These are phyloP conservation scores for Magallana ariakensis DNA, from an alignment of 1,140 invertebrate genomes.

Conservation along the genomic window DNA sequence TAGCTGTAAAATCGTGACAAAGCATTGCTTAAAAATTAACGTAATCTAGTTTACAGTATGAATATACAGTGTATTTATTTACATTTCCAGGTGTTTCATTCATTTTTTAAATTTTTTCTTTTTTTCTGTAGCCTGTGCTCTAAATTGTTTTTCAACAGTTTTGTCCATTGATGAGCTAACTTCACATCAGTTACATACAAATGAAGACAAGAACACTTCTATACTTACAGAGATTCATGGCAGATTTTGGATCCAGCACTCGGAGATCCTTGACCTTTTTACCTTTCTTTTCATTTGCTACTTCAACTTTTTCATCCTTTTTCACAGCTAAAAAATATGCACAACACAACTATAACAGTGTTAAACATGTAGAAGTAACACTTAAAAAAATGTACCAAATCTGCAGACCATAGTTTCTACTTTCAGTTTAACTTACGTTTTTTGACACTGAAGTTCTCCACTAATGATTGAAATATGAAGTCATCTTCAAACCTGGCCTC, in stretches of 20 bases:
- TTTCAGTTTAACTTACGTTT: slow-evolving; percentile 3
- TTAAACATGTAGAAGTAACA: background rate
- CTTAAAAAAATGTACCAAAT: background rate
- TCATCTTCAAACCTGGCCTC: slow-evolving; percentile 37
- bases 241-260: slow-evolving; percentile 20
- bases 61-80: too few relatives aligned
- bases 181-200: too few relatives aligned
- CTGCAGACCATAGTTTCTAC: background rate
- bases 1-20: slow-evolving; percentile 81
- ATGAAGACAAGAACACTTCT: too few relatives aligned
- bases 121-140: too few relatives aligned
- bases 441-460: slow-evolving; percentile 32
- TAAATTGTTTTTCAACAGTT: too few relatives aligned
- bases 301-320: slow-evolving; percentile 7
- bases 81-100: too few relatives aligned
- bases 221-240: slow-evolving; percentile 32
- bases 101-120: too few relatives aligned
- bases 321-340: slow-evolving; percentile 15
- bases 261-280: slow-evolving; percentile 32
- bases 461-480: background rate
- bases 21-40: slow-evolving; percentile 32
- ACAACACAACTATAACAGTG: background rate
- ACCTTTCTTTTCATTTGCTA: slow-evolving; percentile 23
- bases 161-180: too few relatives aligned
- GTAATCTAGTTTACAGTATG: background rate